Base-by-base conservation (phyloP, 2,888 invertebrate species). In the Miltochrista miniata region DNA sequence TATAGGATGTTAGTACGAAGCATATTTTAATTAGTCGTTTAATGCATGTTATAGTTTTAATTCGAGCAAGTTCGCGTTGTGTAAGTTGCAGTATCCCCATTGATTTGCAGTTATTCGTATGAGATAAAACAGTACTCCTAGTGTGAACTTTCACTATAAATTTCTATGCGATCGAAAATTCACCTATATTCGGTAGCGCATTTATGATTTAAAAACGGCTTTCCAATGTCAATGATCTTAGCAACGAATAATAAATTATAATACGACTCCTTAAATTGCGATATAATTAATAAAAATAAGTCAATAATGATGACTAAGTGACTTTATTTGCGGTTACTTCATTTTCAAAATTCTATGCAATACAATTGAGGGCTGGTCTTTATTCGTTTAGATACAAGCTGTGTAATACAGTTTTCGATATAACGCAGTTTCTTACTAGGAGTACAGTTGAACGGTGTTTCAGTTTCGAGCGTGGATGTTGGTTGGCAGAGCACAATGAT, bases 1-100 rank as follows among this genome's bases (percentile, higher is more conserved):
- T 80, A 74, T 88, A 87, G 81, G 70, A 74, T 74, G 77, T 87
- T 89, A 87, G 87, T 82, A 80, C 65, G 85, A 75, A 85, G 75
- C 79, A 83, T 89, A 89, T 87, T 89, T 87, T 87, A 90, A 87
- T 83, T 87, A 88, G 86, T 78, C 68, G 74, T 86, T 87, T 87
- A 88, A 85, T 90, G 85, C 87, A 87, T 89, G 87, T 85, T 77
- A 79, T 90, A 89, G 87, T 77, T 82, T 76, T 88, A 86, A 83
- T 79, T 78, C 69, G 65, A 72, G 69, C 70, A 62, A 68, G 68
- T 75, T 76, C 73, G 77, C 73, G 70, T 74, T 71, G 69, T 65
- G 58, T 70, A 68, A 62, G 72, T 80, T 79, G 73, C 74, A 68
- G 67, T 74, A 70, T 68, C 74, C 60, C 61, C 45, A 57, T 70